These are phyloP conservation scores for Drosophila algonquin DNA, from an alignment of 2,888 invertebrate species.

Conservation along the genomic window DNA sequence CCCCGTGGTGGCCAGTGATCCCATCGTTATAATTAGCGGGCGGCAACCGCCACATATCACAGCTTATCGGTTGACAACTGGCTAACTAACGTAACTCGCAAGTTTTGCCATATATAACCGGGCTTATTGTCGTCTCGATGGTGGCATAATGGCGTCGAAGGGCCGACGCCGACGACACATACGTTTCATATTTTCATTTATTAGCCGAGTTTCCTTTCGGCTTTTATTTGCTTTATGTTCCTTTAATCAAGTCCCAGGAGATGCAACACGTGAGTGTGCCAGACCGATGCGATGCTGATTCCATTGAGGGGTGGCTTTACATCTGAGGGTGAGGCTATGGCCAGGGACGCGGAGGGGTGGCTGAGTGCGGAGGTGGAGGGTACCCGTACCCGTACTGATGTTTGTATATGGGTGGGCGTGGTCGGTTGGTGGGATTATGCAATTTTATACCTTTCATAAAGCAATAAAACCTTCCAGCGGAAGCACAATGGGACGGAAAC, in stretches of 20 bases:
- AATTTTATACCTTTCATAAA: conserved; percentile 66
- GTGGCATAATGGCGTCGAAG: conserved; percentile 49
- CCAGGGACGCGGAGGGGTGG: conserved; percentile 2
- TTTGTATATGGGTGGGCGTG: conserved; percentile 46
- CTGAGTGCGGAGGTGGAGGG: conserved; percentile 14
- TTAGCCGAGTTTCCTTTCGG: conserved; percentile 65
- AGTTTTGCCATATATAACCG: not conserved
- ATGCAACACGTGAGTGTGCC: conserved; percentile 80
- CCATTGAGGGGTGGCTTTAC: conserved; percentile 45
- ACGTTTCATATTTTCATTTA: conserved; percentile 77
- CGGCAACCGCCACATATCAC: conserved; percentile 36
- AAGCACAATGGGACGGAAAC: conserved; percentile 49
- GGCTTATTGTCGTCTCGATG: conserved; percentile 27
- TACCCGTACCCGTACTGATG: conserved; percentile 6
- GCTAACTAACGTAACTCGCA: conserved; percentile 6
- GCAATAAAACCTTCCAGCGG: conserved; percentile 59
- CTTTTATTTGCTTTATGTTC: conserved; percentile 74
- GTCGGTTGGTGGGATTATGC: conserved; percentile 60
- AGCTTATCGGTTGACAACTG: conserved; percentile 52
- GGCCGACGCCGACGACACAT: conserved; percentile 35
- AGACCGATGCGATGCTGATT: conserved; percentile 47
- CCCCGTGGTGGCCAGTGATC: not conserved
- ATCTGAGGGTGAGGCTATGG: not conserved
- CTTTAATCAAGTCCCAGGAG: conserved; percentile 82
- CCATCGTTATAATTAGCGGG: conserved; percentile 65